Percentiles rank a stretch among this genome's conserved stretches.
phyloP scores from a whole-genome alignment of 2,797 vertebrate species.

The Onychomys arenicola region DNA sequence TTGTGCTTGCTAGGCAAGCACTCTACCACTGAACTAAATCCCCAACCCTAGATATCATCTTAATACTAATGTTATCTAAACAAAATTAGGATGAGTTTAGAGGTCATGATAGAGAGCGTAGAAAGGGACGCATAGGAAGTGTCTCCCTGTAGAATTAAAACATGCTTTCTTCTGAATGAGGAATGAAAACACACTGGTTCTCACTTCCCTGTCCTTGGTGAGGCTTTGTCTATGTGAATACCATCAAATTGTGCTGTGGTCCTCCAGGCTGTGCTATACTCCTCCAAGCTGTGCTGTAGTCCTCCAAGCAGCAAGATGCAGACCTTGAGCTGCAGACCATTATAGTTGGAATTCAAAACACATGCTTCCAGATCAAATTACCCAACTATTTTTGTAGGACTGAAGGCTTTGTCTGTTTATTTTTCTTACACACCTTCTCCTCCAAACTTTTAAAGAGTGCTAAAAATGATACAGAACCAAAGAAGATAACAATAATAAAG shows the following conservation, averaged over 20 bases:
- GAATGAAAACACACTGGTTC: background rate
- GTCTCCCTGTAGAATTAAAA: background rate
- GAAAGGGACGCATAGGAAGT: background rate
- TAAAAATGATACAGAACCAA: slow-evolving; percentile 63
- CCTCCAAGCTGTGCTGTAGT: too few relatives aligned
- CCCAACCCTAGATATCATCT: background rate
- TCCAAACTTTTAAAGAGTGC: slow-evolving; percentile 62
- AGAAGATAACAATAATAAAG: slow-evolving; percentile 65
- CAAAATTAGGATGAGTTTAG: background rate
- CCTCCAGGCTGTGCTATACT: too few relatives aligned
- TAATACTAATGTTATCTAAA: slow-evolving; percentile 36
- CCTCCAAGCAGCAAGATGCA: background rate
- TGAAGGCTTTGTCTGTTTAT: slow-evolving; percentile 62
- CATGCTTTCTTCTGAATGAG: background rate
- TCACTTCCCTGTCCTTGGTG: accelerated
- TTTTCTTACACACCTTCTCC: slow-evolving; percentile 76
- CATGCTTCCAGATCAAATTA: slow-evolving; percentile 45
- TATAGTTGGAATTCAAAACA: slow-evolving; percentile 66
- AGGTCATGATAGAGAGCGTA: background rate
- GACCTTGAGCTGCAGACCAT: background rate
- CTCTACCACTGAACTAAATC: too few relatives aligned
- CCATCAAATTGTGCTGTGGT: too few relatives aligned
- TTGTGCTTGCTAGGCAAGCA: too few relatives aligned
- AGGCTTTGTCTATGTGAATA: too few relatives aligned
- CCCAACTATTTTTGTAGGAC: slow-evolving; percentile 71